phyloP scores from a whole-genome alignment of 2,113 vertebrate species.

The Heterotis niloticus region DNA sequence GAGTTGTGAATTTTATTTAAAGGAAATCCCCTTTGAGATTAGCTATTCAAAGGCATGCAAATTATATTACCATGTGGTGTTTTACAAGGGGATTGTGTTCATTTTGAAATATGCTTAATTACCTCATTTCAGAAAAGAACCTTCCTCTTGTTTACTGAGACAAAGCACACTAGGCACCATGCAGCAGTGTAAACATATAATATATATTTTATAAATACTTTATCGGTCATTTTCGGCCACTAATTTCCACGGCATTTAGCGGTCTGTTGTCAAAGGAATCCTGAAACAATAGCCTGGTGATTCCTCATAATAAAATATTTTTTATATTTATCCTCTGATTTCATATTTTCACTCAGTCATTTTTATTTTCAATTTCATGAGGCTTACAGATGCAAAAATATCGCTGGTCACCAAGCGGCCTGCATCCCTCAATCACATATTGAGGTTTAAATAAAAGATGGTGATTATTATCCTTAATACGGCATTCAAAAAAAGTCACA shows the following conservation, averaged over 20 bases:
- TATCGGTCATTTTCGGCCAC: not conserved
- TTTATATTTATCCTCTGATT: too few species aligned
- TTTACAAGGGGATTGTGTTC: slow-evolving; percentile 67
- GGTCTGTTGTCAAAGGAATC: not conserved
- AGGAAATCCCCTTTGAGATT: slow-evolving; percentile 70
- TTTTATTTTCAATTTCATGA: not conserved
- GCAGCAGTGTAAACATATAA: not conserved
- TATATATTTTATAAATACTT: not conserved
- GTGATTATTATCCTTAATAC: slow-evolving; percentile 59
- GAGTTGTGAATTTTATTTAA: slow-evolving; percentile 70
- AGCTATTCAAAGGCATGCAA: slow-evolving; percentile 78
- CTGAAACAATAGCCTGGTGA: not conserved
- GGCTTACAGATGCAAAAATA: not conserved
- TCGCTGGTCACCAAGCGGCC: not conserved
- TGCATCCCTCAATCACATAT: too few species aligned
- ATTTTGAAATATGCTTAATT: slow-evolving; percentile 70
- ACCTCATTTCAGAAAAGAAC: slow-evolving; percentile 75
- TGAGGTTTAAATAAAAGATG: slow-evolving; percentile 57
- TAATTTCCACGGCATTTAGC: not conserved
- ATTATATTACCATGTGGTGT: slow-evolving; percentile 67
- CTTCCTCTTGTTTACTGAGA: slow-evolving; percentile 47
- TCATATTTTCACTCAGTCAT: not conserved
- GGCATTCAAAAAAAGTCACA: slow-evolving; percentile 59
- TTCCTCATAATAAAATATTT: too few species aligned
- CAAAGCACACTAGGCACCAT: slow-evolving; percentile 27